Base-by-base conservation (phyloP, 2,797 vertebrate species). In the Tapera naevia region DNA sequence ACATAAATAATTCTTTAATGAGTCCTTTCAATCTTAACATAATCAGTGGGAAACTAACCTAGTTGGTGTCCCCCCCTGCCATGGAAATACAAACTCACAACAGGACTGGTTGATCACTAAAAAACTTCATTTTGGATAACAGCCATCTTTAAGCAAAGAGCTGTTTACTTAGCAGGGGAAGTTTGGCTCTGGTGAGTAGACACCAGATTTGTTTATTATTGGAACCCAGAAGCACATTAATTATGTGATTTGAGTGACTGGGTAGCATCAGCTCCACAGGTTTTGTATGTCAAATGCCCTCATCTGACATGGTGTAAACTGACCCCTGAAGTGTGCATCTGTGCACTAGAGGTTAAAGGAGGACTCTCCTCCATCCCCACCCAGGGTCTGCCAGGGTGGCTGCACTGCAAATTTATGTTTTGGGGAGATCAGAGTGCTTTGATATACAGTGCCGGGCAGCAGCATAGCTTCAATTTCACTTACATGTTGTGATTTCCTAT, bases 181-280 rank as follows among this genome's bases (percentile, higher is more conserved):
- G 93, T 91, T 96, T 95, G 94, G 83, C 81, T 96, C 79, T 74
- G 88, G 81, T 0, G 9, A 83, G 92, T 94, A 95, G 89, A 88
- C 86, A 95, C 96, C 92, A 80, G 86, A 80, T 61, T 60, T 97
- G 97, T 97, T 97, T 97, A 97, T 97, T 97, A 96, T 97, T 97
- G 95, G 89, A 97, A 80, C 86, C 89, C 91, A 96, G 94, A 94
- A 96, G 94, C 90, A 91, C 95, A 96, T 97, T 95, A 93, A 97
- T 98, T 97, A 96, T 79, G 86, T 95, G 86, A 91, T 83, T 96
- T 92, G 88, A 94, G 88, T 92, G 96, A 96, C 97, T 97, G 96
- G 94, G 92, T 95, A 97, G 89, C 83, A 82, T 97, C 97, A 97
- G 82, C 75, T 86, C 65, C 0, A 4, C 86, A 37, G 94, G 95